These are phyloP conservation scores for Ammospiza maritima DNA, from an alignment of 2,797 vertebrate genomes.

Conservation along the genomic window DNA sequence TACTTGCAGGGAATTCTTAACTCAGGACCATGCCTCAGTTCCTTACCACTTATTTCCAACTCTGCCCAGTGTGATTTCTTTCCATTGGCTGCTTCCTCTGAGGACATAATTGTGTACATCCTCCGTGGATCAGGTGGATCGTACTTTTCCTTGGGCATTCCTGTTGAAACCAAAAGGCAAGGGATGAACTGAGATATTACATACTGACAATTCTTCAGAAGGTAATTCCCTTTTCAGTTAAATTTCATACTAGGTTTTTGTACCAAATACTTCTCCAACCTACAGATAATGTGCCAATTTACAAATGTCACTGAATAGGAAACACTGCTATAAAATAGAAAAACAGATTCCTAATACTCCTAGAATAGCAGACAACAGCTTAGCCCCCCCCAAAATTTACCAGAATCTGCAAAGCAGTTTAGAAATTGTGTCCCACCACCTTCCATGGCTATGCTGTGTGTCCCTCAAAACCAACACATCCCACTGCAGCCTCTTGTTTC, in stretches of 20 bases:
- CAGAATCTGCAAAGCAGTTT: neutral
- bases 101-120: conserved; percentile 99
- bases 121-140: conserved; percentile 98
- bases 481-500: neutral
- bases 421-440: neutral
- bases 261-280: neutral
- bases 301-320: neutral
- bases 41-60: conserved; percentile 98
- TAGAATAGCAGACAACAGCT: neutral
- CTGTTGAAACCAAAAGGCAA: conserved; percentile 79
- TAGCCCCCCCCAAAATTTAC: neutral
- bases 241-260: rapidly evolving
- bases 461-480: neutral
- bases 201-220: neutral
- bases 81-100: conserved; percentile 94
- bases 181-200: neutral
- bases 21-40: neutral
- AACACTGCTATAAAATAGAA: neutral
- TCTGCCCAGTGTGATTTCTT: conserved; percentile 99
- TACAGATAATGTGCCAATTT: neutral
- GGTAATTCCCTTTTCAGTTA: neutral
- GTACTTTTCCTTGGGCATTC: conserved; percentile 99
- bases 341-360: neutral
- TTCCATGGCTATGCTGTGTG: rapidly evolving
- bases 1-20: neutral